Evolutionary conservation across 23 tunicate species (phyloP), one percentile per base, ranked within the genome.

Genomic region (Ascidia mentula): DNA sequence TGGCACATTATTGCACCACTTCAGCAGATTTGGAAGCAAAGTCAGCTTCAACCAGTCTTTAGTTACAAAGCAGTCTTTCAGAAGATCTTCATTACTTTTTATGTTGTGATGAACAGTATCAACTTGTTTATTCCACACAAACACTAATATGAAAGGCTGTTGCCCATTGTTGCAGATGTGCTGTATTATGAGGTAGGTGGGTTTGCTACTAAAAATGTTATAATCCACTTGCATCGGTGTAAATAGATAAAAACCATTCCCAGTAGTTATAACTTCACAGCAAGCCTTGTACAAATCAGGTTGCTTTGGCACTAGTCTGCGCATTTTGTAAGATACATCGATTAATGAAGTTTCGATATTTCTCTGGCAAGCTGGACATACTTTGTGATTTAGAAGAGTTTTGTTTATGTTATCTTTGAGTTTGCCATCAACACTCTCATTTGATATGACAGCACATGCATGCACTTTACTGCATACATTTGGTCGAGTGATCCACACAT

Each of bases 401-500:
- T 9, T 53, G 24, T 9, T 53, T 5, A 9, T 9, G 2, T 20
- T 26, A 3, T 53, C 7, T 53, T 6, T 53, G 1, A 28, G 22
- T 53, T 26, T 20, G 1, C 2, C 4, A 3, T 53, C 65, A 53
- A 5, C 24, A 28, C 18, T 36, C 18, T 26, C 45, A 4, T 36
- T 74, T 74, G 34, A 34, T 31, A 74, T 74, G 12, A 8, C 40
- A 36, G 78, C 77, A 81, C 93, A 93, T 39, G 93, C 84, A 45
- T 88, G 60, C 33, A 76, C 40, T 59, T 93, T 93, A 84, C 72
- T 76, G 77, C 93, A 88, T 22, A 93, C 84, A 79, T 93, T 93
- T 28, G 98, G 98, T n/a, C 98, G 77, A 18, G 84, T 26, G 20
- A 93, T 69, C 98, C 98, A 93, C 36, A 93, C 84, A 33, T 35